These are phyloP conservation scores for Deroplatys truncata DNA, from an alignment of 2,888 invertebrate genomes.

Conservation along the genomic window DNA sequence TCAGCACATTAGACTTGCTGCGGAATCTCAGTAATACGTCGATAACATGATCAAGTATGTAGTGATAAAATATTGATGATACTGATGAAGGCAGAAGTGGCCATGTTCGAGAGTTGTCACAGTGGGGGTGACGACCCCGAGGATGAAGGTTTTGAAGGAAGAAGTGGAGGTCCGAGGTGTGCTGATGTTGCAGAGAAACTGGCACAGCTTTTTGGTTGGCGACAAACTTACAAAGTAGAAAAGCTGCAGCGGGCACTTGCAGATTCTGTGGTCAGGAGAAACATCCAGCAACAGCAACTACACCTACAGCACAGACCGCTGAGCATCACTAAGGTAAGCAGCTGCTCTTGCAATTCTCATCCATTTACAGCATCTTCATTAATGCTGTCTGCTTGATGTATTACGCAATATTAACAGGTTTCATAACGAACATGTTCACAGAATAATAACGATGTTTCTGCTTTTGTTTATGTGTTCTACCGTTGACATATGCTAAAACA, in stretches of 20 bases:
- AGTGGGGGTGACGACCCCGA: slow-evolving; percentile 30
- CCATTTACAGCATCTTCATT: too few species aligned
- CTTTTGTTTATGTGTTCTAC: too few species aligned
- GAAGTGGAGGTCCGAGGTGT: slow-evolving; percentile 49
- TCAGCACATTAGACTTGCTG: too few species aligned
- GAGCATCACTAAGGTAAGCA: background rate
- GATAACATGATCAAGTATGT: too few species aligned
- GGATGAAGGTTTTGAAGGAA: background rate
- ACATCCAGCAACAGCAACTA: background rate
- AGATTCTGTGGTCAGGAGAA: background rate
- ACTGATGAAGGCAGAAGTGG: background rate
- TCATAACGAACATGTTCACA: too few species aligned
- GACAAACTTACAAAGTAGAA: slow-evolving; percentile 75
- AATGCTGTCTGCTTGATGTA: too few species aligned
- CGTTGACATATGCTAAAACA: too few species aligned
- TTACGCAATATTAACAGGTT: too few species aligned
- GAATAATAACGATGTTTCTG: too few species aligned
- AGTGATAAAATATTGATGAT: too few species aligned
- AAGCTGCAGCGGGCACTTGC: slow-evolving; percentile 63
- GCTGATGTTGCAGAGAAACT: slow-evolving; percentile 74
- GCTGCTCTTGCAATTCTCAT: too few species aligned
- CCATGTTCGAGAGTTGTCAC: slow-evolving; percentile 41
- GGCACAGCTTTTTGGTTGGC: slow-evolving; percentile 72
- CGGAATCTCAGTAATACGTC: too few species aligned
- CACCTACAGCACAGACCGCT: background rate